Conservation (phyloP, 2,888 invertebrate species). For the Zaprionus bogoriensis region DNA sequence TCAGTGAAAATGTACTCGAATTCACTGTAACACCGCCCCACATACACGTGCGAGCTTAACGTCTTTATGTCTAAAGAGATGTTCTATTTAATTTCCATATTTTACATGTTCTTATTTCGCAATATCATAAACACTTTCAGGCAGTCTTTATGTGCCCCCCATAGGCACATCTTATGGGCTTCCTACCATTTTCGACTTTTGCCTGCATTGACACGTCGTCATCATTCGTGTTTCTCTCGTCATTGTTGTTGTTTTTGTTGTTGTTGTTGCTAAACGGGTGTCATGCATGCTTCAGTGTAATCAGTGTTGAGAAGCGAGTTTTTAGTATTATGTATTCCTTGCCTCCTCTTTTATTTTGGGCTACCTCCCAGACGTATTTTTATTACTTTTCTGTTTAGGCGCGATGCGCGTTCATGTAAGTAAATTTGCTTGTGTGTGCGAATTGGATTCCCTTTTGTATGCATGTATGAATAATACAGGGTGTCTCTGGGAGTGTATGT, state of each 20-base stretch:
- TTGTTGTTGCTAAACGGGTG: constrained; percentile 49
- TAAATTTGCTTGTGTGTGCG: constrained; percentile 13
- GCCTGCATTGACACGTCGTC: constrained; percentile 37
- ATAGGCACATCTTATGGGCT: too few relatives aligned
- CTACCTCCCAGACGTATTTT: constrained; percentile 43
- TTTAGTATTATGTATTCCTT: constrained; percentile 20
- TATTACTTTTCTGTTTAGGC: constrained; percentile 61
- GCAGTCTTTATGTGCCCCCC: neutral
- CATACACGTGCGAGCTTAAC: neutral
- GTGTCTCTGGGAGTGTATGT: constrained; percentile 13
- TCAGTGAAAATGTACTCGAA: neutral
- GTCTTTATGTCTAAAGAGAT: neutral
- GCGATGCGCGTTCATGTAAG: constrained; percentile 43
- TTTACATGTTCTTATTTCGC: neutral
- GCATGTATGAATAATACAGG: constrained; percentile 18
- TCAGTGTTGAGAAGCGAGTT: constrained; percentile 58
- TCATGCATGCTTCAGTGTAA: constrained; percentile 47
- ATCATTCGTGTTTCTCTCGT: constrained; percentile 41
- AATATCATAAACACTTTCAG: neutral
- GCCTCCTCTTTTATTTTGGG: constrained; percentile 16
- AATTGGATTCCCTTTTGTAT: constrained; percentile 5
- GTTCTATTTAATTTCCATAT: neutral
- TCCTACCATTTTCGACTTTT: constrained; percentile 20
- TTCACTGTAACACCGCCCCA: too few relatives aligned
- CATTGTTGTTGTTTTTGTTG: constrained; percentile 16